These are phyloP conservation scores for Pandemis cinnamomeana DNA, from an alignment of 2,888 invertebrate genomes.

Conservation along the genomic window DNA sequence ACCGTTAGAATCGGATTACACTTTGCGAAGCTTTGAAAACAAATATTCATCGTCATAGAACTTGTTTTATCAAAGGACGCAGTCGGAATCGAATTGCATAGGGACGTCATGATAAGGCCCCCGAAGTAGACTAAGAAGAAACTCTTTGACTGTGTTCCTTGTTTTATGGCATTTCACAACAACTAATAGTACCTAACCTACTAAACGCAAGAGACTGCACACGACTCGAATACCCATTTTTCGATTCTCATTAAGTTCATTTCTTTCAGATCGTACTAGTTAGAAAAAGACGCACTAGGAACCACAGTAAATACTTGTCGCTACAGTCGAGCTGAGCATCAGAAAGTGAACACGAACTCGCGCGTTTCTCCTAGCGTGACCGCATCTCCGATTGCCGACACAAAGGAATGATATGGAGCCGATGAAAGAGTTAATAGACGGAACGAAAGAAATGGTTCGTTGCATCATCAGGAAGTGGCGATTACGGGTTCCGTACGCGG, in stretches of 20 bases:
- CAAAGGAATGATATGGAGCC: conserved; percentile 54
- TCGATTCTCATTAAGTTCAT: not conserved
- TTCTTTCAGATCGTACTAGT: not conserved
- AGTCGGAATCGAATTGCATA: too few relatives aligned
- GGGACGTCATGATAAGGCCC: too few relatives aligned
- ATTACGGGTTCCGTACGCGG: conserved; percentile 33
- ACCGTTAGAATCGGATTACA: not conserved
- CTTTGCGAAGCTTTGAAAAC: not conserved
- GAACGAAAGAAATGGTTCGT: conserved; percentile 53
- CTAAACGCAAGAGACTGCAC: not conserved
- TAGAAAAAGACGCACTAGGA: not conserved
- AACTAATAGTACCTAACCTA: too few relatives aligned
- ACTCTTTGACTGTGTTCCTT: too few relatives aligned
- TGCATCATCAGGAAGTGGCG: conserved; percentile 56
- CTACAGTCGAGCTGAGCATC: conserved; percentile 40
- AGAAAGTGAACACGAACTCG: conserved; percentile 46
- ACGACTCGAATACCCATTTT: not conserved
- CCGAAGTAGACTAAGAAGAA: too few relatives aligned
- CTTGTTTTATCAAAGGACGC: too few relatives aligned
- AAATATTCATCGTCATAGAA: not conserved
- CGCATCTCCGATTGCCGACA: conserved; percentile 53
- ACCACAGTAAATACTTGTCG: not conserved
- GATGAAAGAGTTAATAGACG: conserved; percentile 41
- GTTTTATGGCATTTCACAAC: too few relatives aligned
- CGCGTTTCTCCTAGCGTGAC: conserved; percentile 61